Evolutionary conservation across 2,113 vertebrate species (phyloP).

Genomic region (Trematomus loennbergii): DNA sequence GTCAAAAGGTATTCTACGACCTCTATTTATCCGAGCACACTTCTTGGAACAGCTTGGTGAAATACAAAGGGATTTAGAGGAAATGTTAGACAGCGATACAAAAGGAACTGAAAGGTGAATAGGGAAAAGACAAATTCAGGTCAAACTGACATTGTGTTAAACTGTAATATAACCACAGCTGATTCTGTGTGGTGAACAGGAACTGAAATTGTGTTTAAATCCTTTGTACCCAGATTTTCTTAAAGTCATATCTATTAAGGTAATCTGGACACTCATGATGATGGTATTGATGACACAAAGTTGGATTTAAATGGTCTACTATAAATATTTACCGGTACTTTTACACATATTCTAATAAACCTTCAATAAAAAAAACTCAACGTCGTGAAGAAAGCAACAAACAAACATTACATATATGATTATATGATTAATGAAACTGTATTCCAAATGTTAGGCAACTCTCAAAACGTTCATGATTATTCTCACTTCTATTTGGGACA

Average conservation of each 20-base stretch:
- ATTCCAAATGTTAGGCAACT: not conserved
- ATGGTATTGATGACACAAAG: no score
- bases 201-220: conserved; percentile 1
- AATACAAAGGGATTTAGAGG: not conserved
- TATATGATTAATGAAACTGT: not conserved
- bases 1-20: not conserved
- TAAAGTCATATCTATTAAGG: no score
- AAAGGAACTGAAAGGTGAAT: conserved; percentile 9
- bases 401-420: not conserved
- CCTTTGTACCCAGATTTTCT: no score
- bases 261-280: no score
- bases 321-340: no score
- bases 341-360: not conserved
- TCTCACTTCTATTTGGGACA: not conserved
- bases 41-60: no score
- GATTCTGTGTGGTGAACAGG: not conserved
- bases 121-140: no score
- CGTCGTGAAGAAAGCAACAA: not conserved
- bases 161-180: not conserved
- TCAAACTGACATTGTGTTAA: not conserved
- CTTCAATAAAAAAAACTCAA: not conserved
- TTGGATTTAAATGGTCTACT: no score
- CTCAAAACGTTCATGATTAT: no score
- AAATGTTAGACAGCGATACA: not conserved
- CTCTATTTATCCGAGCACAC: not conserved